Base-by-base conservation (phyloP, 1,140 invertebrate species). In the Drosophila nannoptera region DNA sequence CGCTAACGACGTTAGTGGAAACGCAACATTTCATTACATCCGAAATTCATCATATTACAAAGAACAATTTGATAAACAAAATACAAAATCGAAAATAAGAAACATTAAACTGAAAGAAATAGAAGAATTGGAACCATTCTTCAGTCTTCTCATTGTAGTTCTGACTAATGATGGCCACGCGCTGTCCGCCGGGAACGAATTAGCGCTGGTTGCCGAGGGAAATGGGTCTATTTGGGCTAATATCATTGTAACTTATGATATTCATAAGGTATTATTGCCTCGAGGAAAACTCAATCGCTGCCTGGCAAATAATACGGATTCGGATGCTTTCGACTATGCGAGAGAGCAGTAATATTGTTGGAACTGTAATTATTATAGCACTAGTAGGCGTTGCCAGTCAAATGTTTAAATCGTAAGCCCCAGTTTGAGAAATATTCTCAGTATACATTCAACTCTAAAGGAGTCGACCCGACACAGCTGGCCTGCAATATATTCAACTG, bases 71-170 rank as follows among this genome's bases (percentile, higher is more conserved):
- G 32, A 61, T 46, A 73, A 73, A 69, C 48, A 58, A 63, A 66
- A 66, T 48, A 46, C 16, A 14, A 46, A 6, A 42, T 42, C 40
- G 40, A 22, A 22, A 22, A 22, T 22, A 3, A 22, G 1, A 22
- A 22, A 22, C 1, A 22, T 3, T 22, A 22, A 22, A 22, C 22
- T 22, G 1, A 22, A 22, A 22, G 1, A 22, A 22, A 22, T 22
- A 22, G 40, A 42, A 12, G 2, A 5, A 12, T 14, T 42, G 45
- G 22, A 52, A 53, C 52, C 38, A 69, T 8, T 33, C 36, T 22
- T 22, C 22, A 22, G 22, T 97, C 91, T 99, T 98, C 91, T 99
- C 97, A 90, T 96, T 97, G 91, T 97, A 97, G 88, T 95, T 95
- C 83, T 93, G 93, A 14, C 93, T 94, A 75, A 96, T 95, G 61